Evolutionary conservation across 2,888 invertebrate species (phyloP), one percentile per base, ranked within the genome.

Genomic region (Anthoptus insignis): DNA sequence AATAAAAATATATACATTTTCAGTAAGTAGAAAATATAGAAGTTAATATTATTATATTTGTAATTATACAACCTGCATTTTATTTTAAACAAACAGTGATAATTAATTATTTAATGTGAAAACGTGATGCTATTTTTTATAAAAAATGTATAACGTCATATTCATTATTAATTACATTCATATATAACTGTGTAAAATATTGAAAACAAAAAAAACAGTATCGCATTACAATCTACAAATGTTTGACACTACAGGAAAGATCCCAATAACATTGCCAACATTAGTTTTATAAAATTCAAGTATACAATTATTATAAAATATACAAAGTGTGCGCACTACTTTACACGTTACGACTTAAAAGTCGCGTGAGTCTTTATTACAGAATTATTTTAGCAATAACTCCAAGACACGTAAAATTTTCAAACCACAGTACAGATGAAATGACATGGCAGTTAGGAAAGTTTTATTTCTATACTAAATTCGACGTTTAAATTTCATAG

Each of bases 301-400:
- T 50, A 29, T 65, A 60, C 24, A 65, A 59, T 65, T 60, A 56
- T 47, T 54, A 54, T 59, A 59, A 37, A 65, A 65, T 49, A 54
- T 58, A 60, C 49, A 65, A 54, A 59, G 37, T 53, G 53, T 65
- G 59, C 59, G 42, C 34, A 39, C 61, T 63, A 63, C 47, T 63
- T 54, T 56, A 63, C 61, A 63, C 39, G 29, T 32, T 53, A 39
- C 45, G 53, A 60, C 60, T 27, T 13, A 42, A 56, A 56, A 54
- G 27, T 60, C 54, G 56, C 32, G 13, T 16, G 32, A 61, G 66
- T 53, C 66, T 66, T 34, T 45, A 52, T 39, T 37, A 42, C 1
- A 60, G 64, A 64, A 60, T 66, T 66, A 66, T 66, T 42, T 61
- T n/a, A 11, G 32, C 16, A 60, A 66, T 66, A 66, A 66, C 39